Evolutionary conservation across 2,888 invertebrate genomes (phyloP).

Genomic region (Archaeoteleia sp.): DNA sequence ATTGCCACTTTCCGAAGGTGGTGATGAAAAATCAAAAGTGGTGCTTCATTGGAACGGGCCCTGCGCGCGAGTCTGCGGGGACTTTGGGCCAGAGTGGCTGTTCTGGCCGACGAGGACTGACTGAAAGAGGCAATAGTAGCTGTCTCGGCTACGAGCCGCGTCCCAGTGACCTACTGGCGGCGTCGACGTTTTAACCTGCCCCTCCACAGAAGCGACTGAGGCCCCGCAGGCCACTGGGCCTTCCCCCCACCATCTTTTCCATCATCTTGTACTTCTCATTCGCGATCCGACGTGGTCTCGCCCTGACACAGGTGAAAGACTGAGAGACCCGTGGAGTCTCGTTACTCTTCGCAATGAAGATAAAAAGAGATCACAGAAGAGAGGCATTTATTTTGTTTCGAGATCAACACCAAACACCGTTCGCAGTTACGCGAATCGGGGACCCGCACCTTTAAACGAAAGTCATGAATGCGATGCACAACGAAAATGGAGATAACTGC

Average conservation of each 20-base stretch:
- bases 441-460: slow-evolving; percentile 21
- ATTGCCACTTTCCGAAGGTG: slow-evolving; percentile 33
- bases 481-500: background rate
- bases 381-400: slow-evolving; percentile 36
- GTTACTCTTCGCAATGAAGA: slow-evolving; percentile 23
- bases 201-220: slow-evolving; percentile 31
- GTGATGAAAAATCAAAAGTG: slow-evolving; percentile 48
- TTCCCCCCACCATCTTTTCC: slow-evolving; percentile 23
- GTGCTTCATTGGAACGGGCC: slow-evolving; percentile 62
- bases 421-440: slow-evolving; percentile 1
- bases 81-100: slow-evolving; percentile 67
- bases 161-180: slow-evolving; percentile 74
- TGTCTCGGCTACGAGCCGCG: slow-evolving; percentile 71
- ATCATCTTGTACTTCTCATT: too few species aligned
- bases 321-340: slow-evolving; percentile 24
- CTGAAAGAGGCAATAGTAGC: slow-evolving; percentile 71
- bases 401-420: slow-evolving; percentile 26
- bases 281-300: slow-evolving; percentile 42
- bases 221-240: slow-evolving; percentile 28
- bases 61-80: slow-evolving; percentile 38
- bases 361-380: slow-evolving; percentile 46
- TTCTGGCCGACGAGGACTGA: slow-evolving; percentile 73
- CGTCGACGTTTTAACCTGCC: slow-evolving; percentile 62
- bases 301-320: slow-evolving; percentile 53
- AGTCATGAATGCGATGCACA: slow-evolving; percentile 9